Percentiles rank a stretch among this genome's conserved stretches.
phyloP scores from a whole-genome alignment of 92 coral and sea anemone species.

The Parazoanthus atlanticus region DNA sequence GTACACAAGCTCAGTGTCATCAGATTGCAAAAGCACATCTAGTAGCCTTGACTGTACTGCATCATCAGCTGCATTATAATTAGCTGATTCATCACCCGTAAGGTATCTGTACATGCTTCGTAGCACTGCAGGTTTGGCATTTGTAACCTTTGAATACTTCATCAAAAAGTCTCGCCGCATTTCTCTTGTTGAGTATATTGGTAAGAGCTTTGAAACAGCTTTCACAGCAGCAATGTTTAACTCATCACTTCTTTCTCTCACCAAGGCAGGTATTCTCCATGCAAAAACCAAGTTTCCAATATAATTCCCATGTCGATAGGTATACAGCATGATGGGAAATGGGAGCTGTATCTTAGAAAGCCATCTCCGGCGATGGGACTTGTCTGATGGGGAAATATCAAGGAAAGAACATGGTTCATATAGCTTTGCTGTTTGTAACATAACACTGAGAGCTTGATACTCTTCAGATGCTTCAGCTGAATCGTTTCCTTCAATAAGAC shows the following conservation, averaged over 20 bases:
- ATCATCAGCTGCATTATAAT: constrained; percentile 8
- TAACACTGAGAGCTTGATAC: background rate
- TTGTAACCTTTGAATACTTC: background rate
- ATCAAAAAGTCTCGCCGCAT: background rate
- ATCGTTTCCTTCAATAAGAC: no score
- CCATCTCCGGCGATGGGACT: background rate
- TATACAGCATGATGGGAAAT: background rate
- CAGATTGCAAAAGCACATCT: background rate
- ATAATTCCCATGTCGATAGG: background rate
- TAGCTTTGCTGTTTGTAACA: background rate
- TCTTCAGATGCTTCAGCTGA: no score
- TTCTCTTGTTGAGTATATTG: background rate
- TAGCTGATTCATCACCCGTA: constrained; percentile 20
- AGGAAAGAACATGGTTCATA: background rate
- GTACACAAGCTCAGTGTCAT: constrained; percentile 1
- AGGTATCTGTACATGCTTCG: constrained; percentile 22
- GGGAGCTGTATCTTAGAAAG: background rate
- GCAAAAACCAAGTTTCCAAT: background rate
- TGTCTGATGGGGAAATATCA: background rate
- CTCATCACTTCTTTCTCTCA: background rate
- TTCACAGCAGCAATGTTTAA: background rate
- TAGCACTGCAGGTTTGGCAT: constrained; percentile 11
- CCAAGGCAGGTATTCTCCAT: background rate
- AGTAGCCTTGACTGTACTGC: background rate
- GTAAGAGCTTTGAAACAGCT: background rate